Percentiles rank a stretch among this genome's conserved stretches.
Conservation (phyloP, 2,888 invertebrate genomes). For the Eumacrocentrus americanus region DNA sequence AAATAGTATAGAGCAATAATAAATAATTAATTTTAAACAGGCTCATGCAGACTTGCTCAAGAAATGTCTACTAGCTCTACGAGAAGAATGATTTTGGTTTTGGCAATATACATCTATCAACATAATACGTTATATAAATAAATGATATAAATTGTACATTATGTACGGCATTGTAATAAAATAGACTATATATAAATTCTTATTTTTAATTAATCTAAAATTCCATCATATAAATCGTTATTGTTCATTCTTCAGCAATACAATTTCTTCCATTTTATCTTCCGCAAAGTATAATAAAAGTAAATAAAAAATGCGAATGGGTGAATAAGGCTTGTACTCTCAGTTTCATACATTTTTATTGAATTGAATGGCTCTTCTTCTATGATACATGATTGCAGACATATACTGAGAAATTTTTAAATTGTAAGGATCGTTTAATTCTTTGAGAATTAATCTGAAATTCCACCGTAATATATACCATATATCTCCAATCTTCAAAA, state of each 20-base stretch:
- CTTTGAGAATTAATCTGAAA: constrained; percentile 53
- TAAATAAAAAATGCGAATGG: not conserved
- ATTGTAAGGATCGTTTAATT: constrained; percentile 55
- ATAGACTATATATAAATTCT: constrained; percentile 13
- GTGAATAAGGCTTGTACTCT: constrained; percentile 3
- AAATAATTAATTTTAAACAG: constrained; percentile 40
- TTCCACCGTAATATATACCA: constrained; percentile 48
- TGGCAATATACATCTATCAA: constrained; percentile 31
- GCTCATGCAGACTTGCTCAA: constrained; percentile 60
- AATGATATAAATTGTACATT: constrained; percentile 33
- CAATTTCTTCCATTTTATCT: not conserved
- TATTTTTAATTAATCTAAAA: no score
- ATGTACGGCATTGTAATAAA: constrained; percentile 42
- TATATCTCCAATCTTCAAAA: constrained; percentile 37
- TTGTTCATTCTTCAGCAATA: not conserved
- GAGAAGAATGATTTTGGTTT: constrained; percentile 54
- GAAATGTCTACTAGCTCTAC: constrained; percentile 55
- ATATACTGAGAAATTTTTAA: constrained; percentile 55
- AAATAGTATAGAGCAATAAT: no score
- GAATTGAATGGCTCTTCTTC: constrained; percentile 53
- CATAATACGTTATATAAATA: constrained; percentile 35
- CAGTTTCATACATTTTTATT: constrained; percentile 48
- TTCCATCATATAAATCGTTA: no score
- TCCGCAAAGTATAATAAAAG: not conserved
- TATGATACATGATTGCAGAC: constrained; percentile 59